A percentile compares a stretch with the other conserved stretches of the same genome.
Conservation (phyloP, 1,140 invertebrate species). For the Hylaeus volcanicus region DNA sequence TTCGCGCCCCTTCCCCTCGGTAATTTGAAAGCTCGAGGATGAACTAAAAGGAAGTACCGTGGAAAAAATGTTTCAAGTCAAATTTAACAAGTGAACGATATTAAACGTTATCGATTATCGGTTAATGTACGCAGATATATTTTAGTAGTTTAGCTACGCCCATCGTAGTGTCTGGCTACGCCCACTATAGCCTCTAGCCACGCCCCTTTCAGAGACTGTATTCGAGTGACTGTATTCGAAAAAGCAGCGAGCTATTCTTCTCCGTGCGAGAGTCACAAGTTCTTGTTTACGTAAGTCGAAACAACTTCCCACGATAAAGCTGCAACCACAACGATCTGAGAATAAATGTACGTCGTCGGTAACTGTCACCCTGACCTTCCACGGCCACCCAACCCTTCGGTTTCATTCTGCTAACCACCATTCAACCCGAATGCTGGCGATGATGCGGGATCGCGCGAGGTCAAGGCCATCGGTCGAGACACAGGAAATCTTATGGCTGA, state of each 20-base stretch:
- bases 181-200: too few species aligned
- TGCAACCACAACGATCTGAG: constrained; percentile 2
- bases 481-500: constrained; percentile 46
- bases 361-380: constrained; percentile 42
- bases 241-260: background rate
- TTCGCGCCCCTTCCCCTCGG: background rate
- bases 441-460: constrained; percentile 33
- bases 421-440: constrained; percentile 27
- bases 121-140: too few species aligned
- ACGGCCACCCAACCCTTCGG: constrained; percentile 34
- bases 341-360: constrained; percentile 14
- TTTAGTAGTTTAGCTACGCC: too few species aligned
- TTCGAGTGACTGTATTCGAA: background rate
- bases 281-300: constrained; percentile 16
- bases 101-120: too few species aligned
- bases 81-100: too few species aligned
- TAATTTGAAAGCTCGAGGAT: background rate
- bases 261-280: background rate
- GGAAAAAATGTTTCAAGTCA: too few species aligned
- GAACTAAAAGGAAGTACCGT: background rate
- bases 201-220: too few species aligned
- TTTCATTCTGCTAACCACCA: constrained; percentile 33
- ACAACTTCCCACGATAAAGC: constrained; percentile 9
- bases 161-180: too few species aligned
- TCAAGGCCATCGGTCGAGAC: constrained; percentile 33